Conservation (phyloP, 2,888 invertebrate genomes). For the Morpho achilles region DNA sequence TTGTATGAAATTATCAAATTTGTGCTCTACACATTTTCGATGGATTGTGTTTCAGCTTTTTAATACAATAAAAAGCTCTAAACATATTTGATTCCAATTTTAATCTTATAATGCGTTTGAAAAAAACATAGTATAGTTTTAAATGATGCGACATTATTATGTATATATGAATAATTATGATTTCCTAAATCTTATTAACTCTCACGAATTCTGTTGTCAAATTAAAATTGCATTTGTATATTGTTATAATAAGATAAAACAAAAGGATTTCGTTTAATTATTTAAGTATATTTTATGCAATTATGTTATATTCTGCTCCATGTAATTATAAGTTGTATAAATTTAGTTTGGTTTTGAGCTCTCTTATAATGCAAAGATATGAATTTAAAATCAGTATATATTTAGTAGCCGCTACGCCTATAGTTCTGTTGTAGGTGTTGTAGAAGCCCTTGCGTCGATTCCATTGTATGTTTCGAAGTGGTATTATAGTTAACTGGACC, state of each 20-base stretch:
- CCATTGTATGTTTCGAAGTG: constrained; percentile 6
- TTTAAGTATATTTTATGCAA: constrained; percentile 52
- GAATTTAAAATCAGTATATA: constrained; percentile 36
- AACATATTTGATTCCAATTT: constrained; percentile 12
- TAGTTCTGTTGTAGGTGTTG: constrained; percentile 31
- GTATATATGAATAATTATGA: constrained; percentile 58
- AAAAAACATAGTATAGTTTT: constrained; percentile 35
- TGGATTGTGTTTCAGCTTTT: constrained; percentile 21
- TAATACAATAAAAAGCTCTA: constrained; percentile 9
- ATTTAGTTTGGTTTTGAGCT: constrained; percentile 52
- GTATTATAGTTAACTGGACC: constrained; percentile 27
- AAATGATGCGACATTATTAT: constrained; percentile 35
- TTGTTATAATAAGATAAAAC: constrained; percentile 59
- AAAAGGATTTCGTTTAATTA: constrained; percentile 59
- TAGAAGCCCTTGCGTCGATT: constrained; percentile 19
- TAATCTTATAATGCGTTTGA: constrained; percentile 11
- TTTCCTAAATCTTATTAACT: constrained; percentile 39
- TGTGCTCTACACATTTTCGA: constrained; percentile 27
- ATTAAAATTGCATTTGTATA: constrained; percentile 62
- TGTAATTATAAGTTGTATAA: constrained; percentile 70
- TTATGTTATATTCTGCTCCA: constrained; percentile 45
- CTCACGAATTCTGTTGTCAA: constrained; percentile 42
- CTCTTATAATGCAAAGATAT: constrained; percentile 60
- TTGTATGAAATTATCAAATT: constrained; percentile 32
- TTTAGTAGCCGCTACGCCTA: constrained; percentile 35